Conservation (phyloP, 2,797 vertebrate species). For the Alouatta caraya region DNA sequence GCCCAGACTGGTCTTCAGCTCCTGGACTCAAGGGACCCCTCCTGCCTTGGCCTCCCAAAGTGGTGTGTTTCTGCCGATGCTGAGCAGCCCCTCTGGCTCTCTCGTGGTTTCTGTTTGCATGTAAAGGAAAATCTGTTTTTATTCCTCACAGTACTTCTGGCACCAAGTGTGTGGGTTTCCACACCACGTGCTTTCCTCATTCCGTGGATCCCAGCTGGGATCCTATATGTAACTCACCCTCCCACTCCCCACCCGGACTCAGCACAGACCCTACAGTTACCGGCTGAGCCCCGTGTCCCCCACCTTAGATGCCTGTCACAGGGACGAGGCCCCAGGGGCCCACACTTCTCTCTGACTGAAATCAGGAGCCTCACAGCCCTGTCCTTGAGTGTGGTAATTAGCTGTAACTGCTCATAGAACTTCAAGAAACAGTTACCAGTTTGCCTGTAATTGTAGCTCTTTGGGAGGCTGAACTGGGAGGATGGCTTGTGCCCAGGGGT, state of each 20-base stretch:
- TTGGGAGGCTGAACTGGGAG: no score
- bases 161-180: not conserved
- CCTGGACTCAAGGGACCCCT: not conserved
- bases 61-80: not conserved
- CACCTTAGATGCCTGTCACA: not conserved
- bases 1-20: not conserved
- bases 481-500: no score
- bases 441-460: fast-evolving
- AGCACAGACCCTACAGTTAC: not conserved
- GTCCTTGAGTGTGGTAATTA: not conserved
- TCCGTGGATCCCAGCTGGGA: not conserved
- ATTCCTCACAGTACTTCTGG: not conserved
- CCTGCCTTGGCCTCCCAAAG: not conserved
- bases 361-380: not conserved
- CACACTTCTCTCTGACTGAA: not conserved
- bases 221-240: not conserved
- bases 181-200: not conserved
- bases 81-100: not conserved
- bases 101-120: not conserved
- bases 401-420: not conserved
- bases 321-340: not conserved
- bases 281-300: not conserved
- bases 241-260: not conserved
- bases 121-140: not conserved
- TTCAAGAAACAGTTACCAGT: not conserved